Percentiles rank a stretch among this genome's conserved stretches.
These are phyloP conservation scores for Phyllostomus hastatus DNA, from an alignment of 2,113 vertebrate species.

Conservation along the genomic window DNA sequence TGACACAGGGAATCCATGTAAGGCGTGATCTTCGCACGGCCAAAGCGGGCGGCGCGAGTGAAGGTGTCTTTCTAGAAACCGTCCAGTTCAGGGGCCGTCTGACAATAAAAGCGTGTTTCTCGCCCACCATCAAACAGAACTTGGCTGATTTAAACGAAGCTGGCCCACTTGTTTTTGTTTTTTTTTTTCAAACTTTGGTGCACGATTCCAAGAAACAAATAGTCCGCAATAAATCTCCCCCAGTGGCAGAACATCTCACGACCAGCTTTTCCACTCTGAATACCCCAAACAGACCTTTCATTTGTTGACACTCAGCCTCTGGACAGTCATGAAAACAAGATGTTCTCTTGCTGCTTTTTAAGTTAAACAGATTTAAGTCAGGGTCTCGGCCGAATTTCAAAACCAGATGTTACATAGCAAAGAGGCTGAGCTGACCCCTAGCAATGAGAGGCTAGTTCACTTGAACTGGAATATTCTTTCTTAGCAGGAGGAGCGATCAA, in stretches of 20 bases:
- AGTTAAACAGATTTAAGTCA: slow-evolving; percentile 76
- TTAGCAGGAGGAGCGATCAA: background rate
- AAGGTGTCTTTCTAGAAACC: slow-evolving; percentile 25
- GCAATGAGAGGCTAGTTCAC: slow-evolving; percentile 11
- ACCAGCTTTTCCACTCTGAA: slow-evolving; percentile 60
- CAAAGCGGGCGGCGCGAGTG: background rate
- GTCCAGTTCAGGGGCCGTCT: background rate
- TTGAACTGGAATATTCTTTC: slow-evolving; percentile 39
- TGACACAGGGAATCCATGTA: background rate
- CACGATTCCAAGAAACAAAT: slow-evolving; percentile 52
- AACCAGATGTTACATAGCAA: slow-evolving; percentile 74
- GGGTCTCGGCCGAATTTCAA: slow-evolving; percentile 72
- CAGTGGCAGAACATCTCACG: slow-evolving; percentile 55
- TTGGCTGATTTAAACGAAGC: slow-evolving; percentile 30
- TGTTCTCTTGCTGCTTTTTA: slow-evolving; percentile 71
- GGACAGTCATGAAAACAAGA: slow-evolving; percentile 78
- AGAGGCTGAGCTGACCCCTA: slow-evolving; percentile 48
- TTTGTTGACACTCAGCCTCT: slow-evolving; percentile 74
- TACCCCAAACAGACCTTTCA: slow-evolving; percentile 63
- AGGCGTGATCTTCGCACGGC: background rate
- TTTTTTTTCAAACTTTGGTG: slow-evolving; percentile 44
- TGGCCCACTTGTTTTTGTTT: background rate
- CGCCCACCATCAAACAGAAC: background rate
- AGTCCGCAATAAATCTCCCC: slow-evolving; percentile 24
- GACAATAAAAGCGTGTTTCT: slow-evolving; percentile 15